Evolutionary conservation across 2,113 vertebrate genomes (phyloP), one percentile per base, ranked within the genome.

Genomic region (Mormoops blainvillei): DNA sequence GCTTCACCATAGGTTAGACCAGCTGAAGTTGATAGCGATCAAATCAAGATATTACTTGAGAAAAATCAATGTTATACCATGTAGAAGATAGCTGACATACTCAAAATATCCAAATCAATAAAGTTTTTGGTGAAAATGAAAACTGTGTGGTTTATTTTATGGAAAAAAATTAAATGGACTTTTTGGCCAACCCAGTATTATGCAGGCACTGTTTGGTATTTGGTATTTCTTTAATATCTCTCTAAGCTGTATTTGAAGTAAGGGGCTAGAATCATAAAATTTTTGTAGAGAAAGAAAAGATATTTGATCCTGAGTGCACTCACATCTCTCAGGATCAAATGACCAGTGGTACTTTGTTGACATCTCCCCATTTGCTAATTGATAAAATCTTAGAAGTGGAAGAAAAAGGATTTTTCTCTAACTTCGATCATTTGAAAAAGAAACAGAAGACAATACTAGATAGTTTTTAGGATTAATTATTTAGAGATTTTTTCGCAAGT

Each of bases 381-480:
- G 65, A 93, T 71, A 83, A 90, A 96, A 81, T 88, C 38, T 78
- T 96, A 95, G 67, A 22, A 56, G 50, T 38, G 22, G 58, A 95
- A 92, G 68, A 94, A 92, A 74, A 90, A 81, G 19, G 56, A 94
- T 92, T 94, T 63, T 87, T 78, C 5, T 54, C 12, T 82, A 89
- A 91, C 7, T 67, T 78, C 2, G 9, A 61, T 61, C 73, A 77
- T 41, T 77, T 91, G 31, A 11, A 80, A 83, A 84, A 74, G 86
- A 94, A 95, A 76, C 16, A 87, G 31, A 91, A 76, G 74, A 87
- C 8, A 43, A 19, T n/a, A 48, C 31, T 87, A 73, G 41, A 85
- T 92, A 80, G 78, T n/a, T 78, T 70, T 67, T 93, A 95, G 43
- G n/a, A 33, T 91, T 88, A 94, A 94, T 38, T 15, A 48, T 94